A percentile compares a stretch with the other conserved stretches of the same genome.
Conservation (phyloP, 2,113 vertebrate species). For the Trachemys scripta region DNA sequence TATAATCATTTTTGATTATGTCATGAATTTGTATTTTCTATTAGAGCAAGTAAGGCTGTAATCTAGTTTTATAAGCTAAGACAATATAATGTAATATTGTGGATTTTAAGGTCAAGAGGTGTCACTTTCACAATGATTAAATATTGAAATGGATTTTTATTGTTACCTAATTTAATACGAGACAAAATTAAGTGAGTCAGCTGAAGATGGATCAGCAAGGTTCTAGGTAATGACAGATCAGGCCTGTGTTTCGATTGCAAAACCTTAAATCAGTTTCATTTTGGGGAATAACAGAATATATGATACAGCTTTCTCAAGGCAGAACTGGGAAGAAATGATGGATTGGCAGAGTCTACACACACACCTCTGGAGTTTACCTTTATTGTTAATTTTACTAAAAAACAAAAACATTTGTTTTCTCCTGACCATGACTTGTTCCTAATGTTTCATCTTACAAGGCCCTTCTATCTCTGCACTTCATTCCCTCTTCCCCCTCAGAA, state of each 20-base stretch:
- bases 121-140: background rate
- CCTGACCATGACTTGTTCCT: background rate
- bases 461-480: background rate
- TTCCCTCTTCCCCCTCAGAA: background rate
- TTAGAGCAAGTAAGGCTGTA: background rate
- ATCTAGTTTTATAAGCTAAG: slow-evolving; percentile 12
- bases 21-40: slow-evolving; percentile 1
- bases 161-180: background rate
- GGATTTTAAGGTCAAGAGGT: background rate
- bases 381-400: background rate
- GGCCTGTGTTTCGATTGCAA: background rate
- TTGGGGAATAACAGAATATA: background rate
- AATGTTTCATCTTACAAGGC: background rate
- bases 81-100: background rate
- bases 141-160: background rate
- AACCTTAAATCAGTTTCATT: background rate
- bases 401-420: background rate
- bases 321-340: background rate
- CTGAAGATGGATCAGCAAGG: background rate
- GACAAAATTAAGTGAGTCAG: background rate
- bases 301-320: background rate
- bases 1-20: background rate
- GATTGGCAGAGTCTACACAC: background rate
- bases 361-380: background rate
- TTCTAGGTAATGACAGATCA: background rate